Conservation (phyloP, 2,888 invertebrate species). For the Agonopterix heracliana region DNA sequence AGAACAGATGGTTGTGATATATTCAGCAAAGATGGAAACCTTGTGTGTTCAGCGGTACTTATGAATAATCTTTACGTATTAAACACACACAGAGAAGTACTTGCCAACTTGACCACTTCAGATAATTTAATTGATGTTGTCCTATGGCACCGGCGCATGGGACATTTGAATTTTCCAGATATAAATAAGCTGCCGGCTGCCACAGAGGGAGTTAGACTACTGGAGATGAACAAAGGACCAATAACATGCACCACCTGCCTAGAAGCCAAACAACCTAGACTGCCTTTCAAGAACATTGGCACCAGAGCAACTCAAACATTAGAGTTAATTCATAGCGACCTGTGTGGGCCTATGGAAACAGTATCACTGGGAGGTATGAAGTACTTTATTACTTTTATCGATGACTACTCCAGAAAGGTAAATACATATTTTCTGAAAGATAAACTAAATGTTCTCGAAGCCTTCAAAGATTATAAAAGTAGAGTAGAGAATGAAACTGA, state of each 20-base stretch:
- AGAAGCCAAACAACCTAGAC: neutral
- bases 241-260: neutral
- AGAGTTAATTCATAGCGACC: conserved; percentile 3
- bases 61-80: neutral
- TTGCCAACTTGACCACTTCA: neutral
- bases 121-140: neutral
- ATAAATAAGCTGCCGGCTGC: conserved; percentile 4
- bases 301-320: neutral
- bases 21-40: neutral
- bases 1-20: neutral
- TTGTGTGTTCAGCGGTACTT: neutral
- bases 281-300: neutral
- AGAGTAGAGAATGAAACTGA: too few relatives aligned
- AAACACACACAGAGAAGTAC: neutral
- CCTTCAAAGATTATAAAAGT: too few relatives aligned
- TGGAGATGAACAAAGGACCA: neutral
- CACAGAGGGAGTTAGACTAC: conserved; percentile 3
- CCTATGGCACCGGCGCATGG: conserved; percentile 3
- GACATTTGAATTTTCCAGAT: conserved; percentile 6
- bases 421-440: too few relatives aligned
- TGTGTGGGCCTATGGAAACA: too few relatives aligned
- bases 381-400: too few relatives aligned
- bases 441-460: too few relatives aligned
- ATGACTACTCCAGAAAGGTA: too few relatives aligned
- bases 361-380: too few relatives aligned